Evolutionary conservation across 1,140 invertebrate genomes (phyloP), one percentile per base, ranked within the genome.

Genomic region (Laodelphax striatellus): DNA sequence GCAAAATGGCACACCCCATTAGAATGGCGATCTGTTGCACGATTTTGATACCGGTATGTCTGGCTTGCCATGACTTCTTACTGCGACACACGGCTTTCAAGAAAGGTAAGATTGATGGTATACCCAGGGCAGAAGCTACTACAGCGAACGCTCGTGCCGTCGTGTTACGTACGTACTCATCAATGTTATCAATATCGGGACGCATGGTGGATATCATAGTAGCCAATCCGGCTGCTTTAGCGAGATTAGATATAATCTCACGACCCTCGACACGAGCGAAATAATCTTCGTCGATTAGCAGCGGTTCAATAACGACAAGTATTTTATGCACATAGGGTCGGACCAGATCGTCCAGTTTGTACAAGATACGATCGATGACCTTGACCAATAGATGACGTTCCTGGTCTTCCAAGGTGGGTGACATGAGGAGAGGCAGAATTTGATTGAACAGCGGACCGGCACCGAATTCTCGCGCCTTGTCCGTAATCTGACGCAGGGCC

Each of bases 191-290:
- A 71, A 99, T 99, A 79, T 99, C 97, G 5, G 97, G 97, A 75
- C 97, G 82, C 97, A 99, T 99, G 0, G 97, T 99, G 0, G 97
- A 99, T 68, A 99, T 99, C 97, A 99, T 99, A 9, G 97, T 99
- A 0, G 97, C 97, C 24, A 99, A 78, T 61, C 97, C 97, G n/a
- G 97, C 97, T 17, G 97, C 97, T 78, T 99, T 99, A 0, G 97
- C 96, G 67, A 99, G 79, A 78, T 99, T 99, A 0, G 96, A 99
- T 69, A 99, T 99, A 63, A 99, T 99, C 76, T 99, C 97, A 72
- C 97, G 81, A 57, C 97, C 96, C 77, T 99, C 97, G 5, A 99
- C 97, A 71, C 97, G 87, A 43, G 97, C 97, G 76, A 99, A 99
- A 73, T 99, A 99, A 77, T 99, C 97, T 82, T 99, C 97, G 73